Base-by-base conservation (phyloP, 2,113 vertebrate genomes). In the Struthidea cinerea region DNA sequence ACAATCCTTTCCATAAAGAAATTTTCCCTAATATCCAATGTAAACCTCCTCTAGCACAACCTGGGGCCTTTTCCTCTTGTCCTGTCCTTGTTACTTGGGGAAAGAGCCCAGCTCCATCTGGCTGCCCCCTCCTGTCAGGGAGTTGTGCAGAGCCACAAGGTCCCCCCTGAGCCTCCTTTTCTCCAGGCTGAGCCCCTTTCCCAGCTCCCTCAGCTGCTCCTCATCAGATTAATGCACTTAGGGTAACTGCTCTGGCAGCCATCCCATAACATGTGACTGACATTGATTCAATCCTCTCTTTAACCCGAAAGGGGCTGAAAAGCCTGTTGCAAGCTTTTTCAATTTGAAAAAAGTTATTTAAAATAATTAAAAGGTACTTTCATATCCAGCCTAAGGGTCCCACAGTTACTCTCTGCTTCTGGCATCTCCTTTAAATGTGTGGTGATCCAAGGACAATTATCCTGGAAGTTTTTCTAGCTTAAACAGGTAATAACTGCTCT, bases 141-240 rank as follows among this genome's bases (percentile, higher is more conserved):
- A 56, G 4, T 0, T 70, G 49, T 35, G 33, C 2, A 63, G 35
- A 56, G 30, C 2, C 2, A 70, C 0, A 49, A 2, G 6, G 1
- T 11, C 3, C 5, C 11, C n/a, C 46, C 55, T 32, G 41, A 63
- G 3, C 17, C 30, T 27, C 28, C n/a, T 76, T 41, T 83, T 5
- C 63, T 76, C 17, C 55, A 35, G n/a, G 7, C 14, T 76, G 39
- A 83, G 12, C 55, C 24, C 23, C 24, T 61, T 53, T 10, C 5
- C 15, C 61, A 53, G 9, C n/a, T 61, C 70, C 17, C 24, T 60
- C 46, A 75, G 39, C 24, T n/a, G 6, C 37, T 53, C 7, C 28
- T 49, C 35, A 8, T 14, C 10, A 42, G 14, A 41, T 14, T 14
- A 46, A 50, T 6, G 16, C 14, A 67, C 4, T 42, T 22, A 44